Percentiles rank a stretch among this genome's conserved stretches.
These are phyloP conservation scores for Tipula helvola DNA, from an alignment of 2,888 invertebrate species.

Conservation along the genomic window DNA sequence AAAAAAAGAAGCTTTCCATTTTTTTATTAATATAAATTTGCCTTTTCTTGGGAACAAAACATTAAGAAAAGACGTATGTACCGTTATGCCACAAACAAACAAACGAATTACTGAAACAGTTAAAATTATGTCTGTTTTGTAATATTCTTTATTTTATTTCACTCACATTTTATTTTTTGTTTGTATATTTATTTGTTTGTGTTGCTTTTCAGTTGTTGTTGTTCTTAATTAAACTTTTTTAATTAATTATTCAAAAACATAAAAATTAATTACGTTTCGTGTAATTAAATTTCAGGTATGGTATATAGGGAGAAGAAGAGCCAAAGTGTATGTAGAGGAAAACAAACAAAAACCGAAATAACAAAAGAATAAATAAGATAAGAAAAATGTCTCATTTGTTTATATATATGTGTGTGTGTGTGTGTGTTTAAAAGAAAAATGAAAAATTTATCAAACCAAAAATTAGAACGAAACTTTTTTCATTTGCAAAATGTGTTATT, in stretches of 20 bases:
- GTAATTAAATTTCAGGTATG: background rate
- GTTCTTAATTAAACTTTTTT: conserved; percentile 4
- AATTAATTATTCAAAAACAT: background rate
- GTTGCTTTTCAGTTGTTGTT: background rate
- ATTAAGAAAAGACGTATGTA: background rate
- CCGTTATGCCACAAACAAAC: background rate
- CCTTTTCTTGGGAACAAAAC: background rate
- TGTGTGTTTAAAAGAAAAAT: background rate
- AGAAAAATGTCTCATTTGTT: background rate
- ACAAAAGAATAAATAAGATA: background rate
- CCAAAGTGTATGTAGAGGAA: background rate
- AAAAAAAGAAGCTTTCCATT: background rate
- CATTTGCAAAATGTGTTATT: background rate
- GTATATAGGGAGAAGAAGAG: background rate
- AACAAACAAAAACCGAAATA: background rate
- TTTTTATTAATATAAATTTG: background rate
- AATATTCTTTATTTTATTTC: background rate
- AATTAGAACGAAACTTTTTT: background rate
- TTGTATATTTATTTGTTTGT: background rate
- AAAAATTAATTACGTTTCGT: background rate
- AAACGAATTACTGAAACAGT: background rate
- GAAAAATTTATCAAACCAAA: background rate
- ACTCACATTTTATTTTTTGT: background rate
- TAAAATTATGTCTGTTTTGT: background rate
- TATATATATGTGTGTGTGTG: background rate